A percentile compares a stretch with the other conserved stretches of the same genome.
These are phyloP conservation scores for Turritopsis dohrnii DNA, from an alignment of 30 jellyfish, hydroid and myxozoan species.

Conservation along the genomic window DNA sequence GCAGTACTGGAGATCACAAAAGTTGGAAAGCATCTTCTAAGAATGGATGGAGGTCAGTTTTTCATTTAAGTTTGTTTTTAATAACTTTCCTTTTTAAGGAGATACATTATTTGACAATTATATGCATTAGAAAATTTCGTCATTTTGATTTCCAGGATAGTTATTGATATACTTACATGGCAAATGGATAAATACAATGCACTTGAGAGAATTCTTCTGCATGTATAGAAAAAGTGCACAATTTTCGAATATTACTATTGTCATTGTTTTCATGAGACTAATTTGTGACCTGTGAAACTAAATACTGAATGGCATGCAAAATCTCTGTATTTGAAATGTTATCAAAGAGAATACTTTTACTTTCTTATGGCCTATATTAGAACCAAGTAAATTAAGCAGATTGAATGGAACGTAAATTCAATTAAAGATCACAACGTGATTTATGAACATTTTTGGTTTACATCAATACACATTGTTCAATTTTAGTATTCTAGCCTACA, in stretches of 20 bases:
- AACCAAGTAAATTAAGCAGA: neutral
- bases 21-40: constrained; percentile 26
- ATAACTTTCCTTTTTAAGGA: neutral
- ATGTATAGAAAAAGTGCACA: neutral
- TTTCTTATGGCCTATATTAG: neutral
- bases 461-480: neutral
- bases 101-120: neutral
- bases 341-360: neutral
- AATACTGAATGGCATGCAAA: neutral
- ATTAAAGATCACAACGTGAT: neutral
- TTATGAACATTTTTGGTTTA: neutral
- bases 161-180: neutral
- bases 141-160: neutral
- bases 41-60: constrained; percentile 13
- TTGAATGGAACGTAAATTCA: neutral
- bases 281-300: neutral
- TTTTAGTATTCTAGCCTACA: neutral
- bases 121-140: neutral
- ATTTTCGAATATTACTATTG: neutral
- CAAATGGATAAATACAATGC: neutral
- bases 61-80: neutral
- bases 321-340: neutral
- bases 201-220: neutral
- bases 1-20: constrained; percentile 17
- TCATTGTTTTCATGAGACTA: neutral